phyloP scores from a whole-genome alignment of 1,140 invertebrate species.

The Solenopsis invicta region DNA sequence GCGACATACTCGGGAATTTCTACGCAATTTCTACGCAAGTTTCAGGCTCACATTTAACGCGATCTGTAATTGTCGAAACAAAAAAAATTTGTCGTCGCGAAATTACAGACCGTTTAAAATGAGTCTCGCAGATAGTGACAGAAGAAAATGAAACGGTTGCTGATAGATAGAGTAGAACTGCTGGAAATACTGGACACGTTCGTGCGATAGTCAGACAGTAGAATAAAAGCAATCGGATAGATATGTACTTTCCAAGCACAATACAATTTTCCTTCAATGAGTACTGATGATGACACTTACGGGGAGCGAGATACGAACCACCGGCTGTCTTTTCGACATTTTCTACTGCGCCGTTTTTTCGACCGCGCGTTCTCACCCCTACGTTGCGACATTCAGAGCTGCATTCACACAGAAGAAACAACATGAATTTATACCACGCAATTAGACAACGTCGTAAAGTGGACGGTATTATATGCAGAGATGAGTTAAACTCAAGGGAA shows the following conservation, averaged over 20 bases:
- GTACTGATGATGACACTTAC: slow-evolving; percentile 69
- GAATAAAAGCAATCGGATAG: slow-evolving; percentile 6
- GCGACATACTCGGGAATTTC: slow-evolving; percentile 11
- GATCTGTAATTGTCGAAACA: slow-evolving; percentile 2
- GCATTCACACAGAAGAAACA: slow-evolving; percentile 83
- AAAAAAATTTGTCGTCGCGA: neutral
- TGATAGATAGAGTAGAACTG: slow-evolving; percentile 25
- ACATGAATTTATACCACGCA: slow-evolving; percentile 38
- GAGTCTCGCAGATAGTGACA: neutral
- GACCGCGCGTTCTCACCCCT: slow-evolving; percentile 83
- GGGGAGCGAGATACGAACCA: slow-evolving; percentile 85
- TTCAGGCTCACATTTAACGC: neutral
- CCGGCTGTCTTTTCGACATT: slow-evolving; percentile 86
- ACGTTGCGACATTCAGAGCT: slow-evolving; percentile 86
- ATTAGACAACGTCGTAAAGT: slow-evolving; percentile 14
- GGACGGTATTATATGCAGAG: slow-evolving; percentile 35
- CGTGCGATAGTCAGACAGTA: slow-evolving; percentile 27
- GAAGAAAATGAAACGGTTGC: slow-evolving; percentile 6
- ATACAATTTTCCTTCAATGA: neutral
- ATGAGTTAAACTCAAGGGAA: slow-evolving; percentile 12
- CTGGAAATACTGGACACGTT: slow-evolving; percentile 7
- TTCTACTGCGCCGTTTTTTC: slow-evolving; percentile 78
- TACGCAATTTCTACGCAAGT: slow-evolving; percentile 26
- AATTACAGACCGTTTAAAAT: slow-evolving; percentile 4
- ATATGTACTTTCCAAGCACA: slow-evolving; percentile 24